Conservation (phyloP, 2,888 invertebrate species). For the Gnatocerus cornutus region DNA sequence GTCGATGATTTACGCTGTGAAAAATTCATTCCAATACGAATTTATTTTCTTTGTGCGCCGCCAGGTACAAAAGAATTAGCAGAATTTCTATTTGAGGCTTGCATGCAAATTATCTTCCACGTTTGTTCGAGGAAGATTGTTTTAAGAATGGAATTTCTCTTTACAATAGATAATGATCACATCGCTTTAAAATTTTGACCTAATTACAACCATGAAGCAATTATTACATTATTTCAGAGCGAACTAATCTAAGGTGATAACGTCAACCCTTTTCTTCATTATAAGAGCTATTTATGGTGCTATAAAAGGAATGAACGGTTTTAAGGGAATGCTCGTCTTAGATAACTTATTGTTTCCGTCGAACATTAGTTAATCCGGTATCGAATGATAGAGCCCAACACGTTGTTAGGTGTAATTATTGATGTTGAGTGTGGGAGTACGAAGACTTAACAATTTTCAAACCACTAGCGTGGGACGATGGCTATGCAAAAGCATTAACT, state of each 20-base stretch:
- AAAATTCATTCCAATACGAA: slow-evolving; percentile 16
- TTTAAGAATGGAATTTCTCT: slow-evolving; percentile 2
- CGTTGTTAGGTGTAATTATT: slow-evolving; percentile 44
- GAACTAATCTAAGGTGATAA: slow-evolving; percentile 14
- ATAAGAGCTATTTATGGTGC: slow-evolving; percentile 12
- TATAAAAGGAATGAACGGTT: slow-evolving; percentile 14
- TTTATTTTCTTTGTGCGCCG: slow-evolving; percentile 7
- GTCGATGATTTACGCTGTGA: slow-evolving; percentile 19
- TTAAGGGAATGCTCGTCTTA: slow-evolving; percentile 10
- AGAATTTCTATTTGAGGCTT: slow-evolving; percentile 9
- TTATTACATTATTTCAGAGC: not conserved
- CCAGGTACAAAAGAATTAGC: slow-evolving; percentile 28
- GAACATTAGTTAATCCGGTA: slow-evolving; percentile 41
- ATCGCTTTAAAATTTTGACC: not conserved
- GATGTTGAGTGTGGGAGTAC: slow-evolving; percentile 41
- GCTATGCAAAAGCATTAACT: slow-evolving; percentile 14
- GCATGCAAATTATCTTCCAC: slow-evolving; percentile 11
- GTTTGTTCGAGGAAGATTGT: slow-evolving; percentile 2
- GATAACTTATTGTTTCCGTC: slow-evolving; percentile 41
- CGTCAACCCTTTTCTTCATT: slow-evolving; percentile 9
- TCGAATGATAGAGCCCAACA: slow-evolving; percentile 43
- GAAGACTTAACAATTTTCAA: slow-evolving; percentile 14
- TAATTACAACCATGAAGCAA: not conserved
- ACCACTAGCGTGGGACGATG: slow-evolving; percentile 23
- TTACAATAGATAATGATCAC: not conserved